Evolutionary conservation across 2,797 vertebrate species (phyloP).

Genomic region (Chelon labrosus): DNA sequence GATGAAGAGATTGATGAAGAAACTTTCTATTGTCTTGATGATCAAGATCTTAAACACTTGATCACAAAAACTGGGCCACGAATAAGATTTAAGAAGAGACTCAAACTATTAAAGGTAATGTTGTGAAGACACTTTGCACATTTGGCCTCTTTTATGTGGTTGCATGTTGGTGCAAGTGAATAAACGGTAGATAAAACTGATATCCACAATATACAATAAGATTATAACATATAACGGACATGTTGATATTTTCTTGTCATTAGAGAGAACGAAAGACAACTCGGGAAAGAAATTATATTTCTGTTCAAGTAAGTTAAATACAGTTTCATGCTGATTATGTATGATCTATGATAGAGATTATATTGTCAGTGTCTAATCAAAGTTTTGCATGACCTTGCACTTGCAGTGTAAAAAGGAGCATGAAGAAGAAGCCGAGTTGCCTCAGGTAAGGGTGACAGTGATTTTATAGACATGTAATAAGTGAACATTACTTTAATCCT

Average conservation of each 20-base stretch:
- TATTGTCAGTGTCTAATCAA: neutral
- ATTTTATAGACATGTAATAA: neutral
- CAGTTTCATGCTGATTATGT: neutral
- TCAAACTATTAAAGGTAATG: conserved; percentile 38
- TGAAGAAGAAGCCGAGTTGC: neutral
- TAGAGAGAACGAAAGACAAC: neutral
- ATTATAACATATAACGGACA: neutral
- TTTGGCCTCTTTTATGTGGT: neutral
- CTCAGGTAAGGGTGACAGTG: neutral
- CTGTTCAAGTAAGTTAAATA: neutral
- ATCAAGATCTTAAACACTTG: neutral
- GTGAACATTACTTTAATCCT: neutral
- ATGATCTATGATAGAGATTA: neutral
- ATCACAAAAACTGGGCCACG: conserved; percentile 19
- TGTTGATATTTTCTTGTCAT: neutral
- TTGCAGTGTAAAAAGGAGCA: neutral
- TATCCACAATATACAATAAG: neutral
- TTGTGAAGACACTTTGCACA: neutral
- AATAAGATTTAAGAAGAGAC: conserved; percentile 22
- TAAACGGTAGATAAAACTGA: no score
- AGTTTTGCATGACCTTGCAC: neutral
- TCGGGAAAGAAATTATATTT: neutral
- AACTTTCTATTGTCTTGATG: conserved; percentile 10
- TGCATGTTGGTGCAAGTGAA: rapidly evolving
- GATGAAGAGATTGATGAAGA: conserved; percentile 5